Base-by-base conservation (phyloP, 2,113 vertebrate genomes). In the Phrynosoma blainvillii region DNA sequence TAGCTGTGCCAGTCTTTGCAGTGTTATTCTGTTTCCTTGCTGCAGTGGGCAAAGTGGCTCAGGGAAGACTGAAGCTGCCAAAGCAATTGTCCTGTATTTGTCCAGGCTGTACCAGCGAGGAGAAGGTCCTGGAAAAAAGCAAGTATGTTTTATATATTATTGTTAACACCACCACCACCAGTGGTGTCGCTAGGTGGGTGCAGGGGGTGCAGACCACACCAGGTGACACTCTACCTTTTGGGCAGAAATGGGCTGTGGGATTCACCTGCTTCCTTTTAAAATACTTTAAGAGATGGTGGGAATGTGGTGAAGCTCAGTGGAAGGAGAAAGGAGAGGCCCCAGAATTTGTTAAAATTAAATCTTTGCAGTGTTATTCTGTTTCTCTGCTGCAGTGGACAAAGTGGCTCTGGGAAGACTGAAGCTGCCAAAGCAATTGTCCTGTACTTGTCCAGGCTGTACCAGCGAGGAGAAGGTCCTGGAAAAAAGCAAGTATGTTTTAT, bases 401-500 rank as follows among this genome's bases (percentile, higher is more conserved):
- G 98, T 56, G 98, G 98, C 82, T 98, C 98, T 74, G 98, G 98
- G 52, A 99, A 99, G 95, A 99, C 98, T 1, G 98, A 99, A 93
- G 96, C 97, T 70, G 95, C 97, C 88, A 99, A 96, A 94, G 96
- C 97, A 91, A 97, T 98, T 0, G 89, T 98, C 47, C 97, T 94
- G 59, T 98, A 98, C 91, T 97, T 99, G 65, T 97, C 96, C 91
- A 96, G 93, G 79, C 90, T 97, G 93, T 97, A 97, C 88, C 96
- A 95, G 91, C 91, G 92, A 82, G 92, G 92, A 68, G 94, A 91
- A 9, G 91, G 94, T 84, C 56, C 54, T 86, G 77, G 87, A 70
- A 91, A 96, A 54, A 96, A 95, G 73, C 98, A 98, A 97, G 98
- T 99, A 90, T 70, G 27, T 71, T 71, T 71, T 71, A 12, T 71